phyloP scores from a whole-genome alignment of 2,113 vertebrate genomes.

The Pyxicephalus adspersus region DNA sequence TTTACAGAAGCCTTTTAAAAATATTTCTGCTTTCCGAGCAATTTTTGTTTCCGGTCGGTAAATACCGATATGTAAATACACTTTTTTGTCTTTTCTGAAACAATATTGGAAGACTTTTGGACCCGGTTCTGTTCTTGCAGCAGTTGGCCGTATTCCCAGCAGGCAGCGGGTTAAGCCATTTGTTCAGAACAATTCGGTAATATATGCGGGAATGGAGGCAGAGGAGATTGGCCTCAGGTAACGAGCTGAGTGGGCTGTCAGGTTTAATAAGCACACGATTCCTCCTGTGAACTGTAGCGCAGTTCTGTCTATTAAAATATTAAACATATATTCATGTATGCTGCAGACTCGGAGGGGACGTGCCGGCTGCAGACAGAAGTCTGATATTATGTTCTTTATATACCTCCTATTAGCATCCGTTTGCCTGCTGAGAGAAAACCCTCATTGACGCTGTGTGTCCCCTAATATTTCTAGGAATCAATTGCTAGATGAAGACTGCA shows the following conservation, averaged over 20 bases:
- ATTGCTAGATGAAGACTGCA: background rate
- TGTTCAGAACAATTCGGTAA: background rate
- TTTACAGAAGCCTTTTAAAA: no score
- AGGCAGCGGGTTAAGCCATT: conserved; percentile 40
- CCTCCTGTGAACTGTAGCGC: conserved; percentile 44
- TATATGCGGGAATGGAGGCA: conserved; percentile 10
- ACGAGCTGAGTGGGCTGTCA: conserved; percentile 43
- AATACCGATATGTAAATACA: no score
- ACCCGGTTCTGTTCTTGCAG: background rate
- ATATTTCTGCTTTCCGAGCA: no score
- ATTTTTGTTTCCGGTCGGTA: no score
- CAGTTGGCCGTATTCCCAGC: background rate
- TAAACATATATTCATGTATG: conserved; percentile 44
- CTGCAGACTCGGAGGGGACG: conserved; percentile 19
- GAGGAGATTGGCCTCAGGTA: conserved; percentile 43
- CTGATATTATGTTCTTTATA: conserved; percentile 26
- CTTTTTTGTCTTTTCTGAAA: no score
- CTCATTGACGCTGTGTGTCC: background rate
- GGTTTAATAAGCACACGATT: conserved; percentile 43
- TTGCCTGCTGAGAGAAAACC: conserved; percentile 4
- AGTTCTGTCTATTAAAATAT: conserved; percentile 53
- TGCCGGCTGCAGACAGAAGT: background rate
- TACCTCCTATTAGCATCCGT: background rate
- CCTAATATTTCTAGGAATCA: background rate
- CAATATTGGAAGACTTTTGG: background rate